Base-by-base conservation (phyloP, 2,797 vertebrate species). In the Todus mexicanus region DNA sequence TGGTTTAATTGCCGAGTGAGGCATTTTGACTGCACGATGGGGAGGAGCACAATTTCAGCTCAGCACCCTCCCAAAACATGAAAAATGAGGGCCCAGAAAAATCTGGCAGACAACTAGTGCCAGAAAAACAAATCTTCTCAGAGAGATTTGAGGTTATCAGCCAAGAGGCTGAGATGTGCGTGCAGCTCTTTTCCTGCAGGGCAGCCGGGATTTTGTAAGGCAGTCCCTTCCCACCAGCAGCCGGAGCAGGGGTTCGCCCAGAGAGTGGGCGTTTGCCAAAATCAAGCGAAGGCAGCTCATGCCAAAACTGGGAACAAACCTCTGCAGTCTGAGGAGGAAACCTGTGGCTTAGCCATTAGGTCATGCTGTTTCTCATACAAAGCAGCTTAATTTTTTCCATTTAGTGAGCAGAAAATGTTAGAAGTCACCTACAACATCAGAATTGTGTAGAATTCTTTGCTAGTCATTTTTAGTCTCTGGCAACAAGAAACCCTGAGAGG, bases 131-230 rank as follows among this genome's bases (percentile, higher is more conserved):
- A 66, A 78, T 72, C 77, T 75, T 86, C 87, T 80, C 26, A 12
- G 60, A 68, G 76, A 91, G 56, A 75, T 17, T 3, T 29, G 79
- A 93, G 63, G 76, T 86, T 92, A 89, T 89, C 91, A 81, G 90
- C 53, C 0, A 26, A 59, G 87, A 64, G 47, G 23, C 40, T 3
- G n/a, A 59, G 89, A 57, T 76, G 61, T 59, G 59, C 1, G 3
- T 64, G 74, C 66, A 88, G 81, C 77, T 94, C 93, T 88, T 91
- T 84, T 88, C 90, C 89, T 90, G 92, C 50, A 75, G 85, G 87
- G 59, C 56, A 94, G 87, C 33, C 0, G 0, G 65, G 45, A 25
- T 59, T 68, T 53, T 70, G 65, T 88, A 77, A 54, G 71, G 88
- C 88, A 35, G 84, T 38, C 53, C 60, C 64, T 63, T 47, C 69